Evolutionary conservation across 2,888 invertebrate genomes (phyloP).

Genomic region (Drosophila mimica): DNA sequence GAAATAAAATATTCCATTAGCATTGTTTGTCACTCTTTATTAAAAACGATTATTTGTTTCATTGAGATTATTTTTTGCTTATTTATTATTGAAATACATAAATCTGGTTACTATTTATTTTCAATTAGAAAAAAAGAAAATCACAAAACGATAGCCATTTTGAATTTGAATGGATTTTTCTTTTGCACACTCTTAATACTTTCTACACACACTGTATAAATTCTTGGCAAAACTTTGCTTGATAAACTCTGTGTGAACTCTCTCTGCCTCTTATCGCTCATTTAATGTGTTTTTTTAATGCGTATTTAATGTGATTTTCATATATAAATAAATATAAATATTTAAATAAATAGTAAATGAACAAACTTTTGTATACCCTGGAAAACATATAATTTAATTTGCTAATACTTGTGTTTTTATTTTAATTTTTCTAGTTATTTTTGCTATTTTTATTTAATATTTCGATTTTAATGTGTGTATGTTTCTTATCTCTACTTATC

Average conservation of each 20-base stretch:
- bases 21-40: neutral
- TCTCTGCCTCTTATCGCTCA: slow-evolving; percentile 12
- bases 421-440: neutral
- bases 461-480: neutral
- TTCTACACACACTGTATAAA: neutral
- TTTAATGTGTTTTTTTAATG: neutral
- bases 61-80: neutral
- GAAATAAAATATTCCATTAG: neutral
- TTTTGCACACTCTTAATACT: neutral
- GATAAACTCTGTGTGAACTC: slow-evolving; percentile 28
- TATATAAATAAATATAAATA: neutral
- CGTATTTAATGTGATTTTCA: neutral
- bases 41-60: neutral
- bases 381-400: neutral
- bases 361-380: too few relatives aligned
- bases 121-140: neutral
- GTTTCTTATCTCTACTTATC: neutral
- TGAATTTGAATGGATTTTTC: neutral
- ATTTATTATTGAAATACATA: neutral
- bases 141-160: neutral
- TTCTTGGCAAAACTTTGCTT: neutral
- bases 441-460: neutral
- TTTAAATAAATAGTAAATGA: too few relatives aligned
- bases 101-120: neutral
- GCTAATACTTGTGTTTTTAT: neutral